Evolutionary conservation across 2,797 vertebrate genomes (phyloP).

Genomic region (Chaunax sp.): DNA sequence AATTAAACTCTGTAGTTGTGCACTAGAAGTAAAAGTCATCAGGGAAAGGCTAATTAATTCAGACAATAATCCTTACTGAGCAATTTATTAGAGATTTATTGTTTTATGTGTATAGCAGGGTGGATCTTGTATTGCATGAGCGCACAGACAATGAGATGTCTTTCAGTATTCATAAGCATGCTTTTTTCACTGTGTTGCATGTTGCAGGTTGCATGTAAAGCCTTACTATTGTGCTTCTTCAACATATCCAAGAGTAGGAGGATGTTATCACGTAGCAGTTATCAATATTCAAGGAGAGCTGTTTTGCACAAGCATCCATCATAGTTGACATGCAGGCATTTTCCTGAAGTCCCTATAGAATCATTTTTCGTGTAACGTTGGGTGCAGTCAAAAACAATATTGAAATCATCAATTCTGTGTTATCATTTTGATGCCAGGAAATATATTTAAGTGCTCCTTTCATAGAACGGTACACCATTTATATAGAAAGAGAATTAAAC

Average conservation of each 20-base stretch:
- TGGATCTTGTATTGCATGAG: conserved; percentile 13
- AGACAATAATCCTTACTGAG: conserved; percentile 29
- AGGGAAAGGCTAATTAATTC: conserved; percentile 40
- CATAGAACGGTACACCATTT: conserved; percentile 41
- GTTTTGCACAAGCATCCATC: conserved; percentile 41
- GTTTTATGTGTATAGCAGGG: no score
- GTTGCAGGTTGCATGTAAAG: conserved; percentile 18
- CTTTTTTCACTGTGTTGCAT: conserved; percentile 15
- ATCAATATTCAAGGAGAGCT: conserved; percentile 53
- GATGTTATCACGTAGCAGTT: conserved; percentile 30
- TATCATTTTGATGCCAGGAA: conserved; percentile 49
- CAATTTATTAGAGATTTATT: conserved; percentile 18
- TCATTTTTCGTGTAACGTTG: conserved; percentile 53
- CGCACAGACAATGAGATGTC: conserved; percentile 2
- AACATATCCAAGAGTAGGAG: conserved; percentile 2
- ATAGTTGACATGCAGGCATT: conserved; percentile 47
- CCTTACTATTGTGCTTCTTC: not conserved
- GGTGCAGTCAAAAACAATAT: conserved; percentile 58
- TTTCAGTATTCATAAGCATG: conserved; percentile 36
- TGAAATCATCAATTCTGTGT: conserved; percentile 62
- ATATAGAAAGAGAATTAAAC: conserved; percentile 26
- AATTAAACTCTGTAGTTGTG: conserved; percentile 39
- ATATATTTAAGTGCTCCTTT: conserved; percentile 51
- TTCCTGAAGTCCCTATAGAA: conserved; percentile 45
- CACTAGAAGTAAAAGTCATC: conserved; percentile 31